Evolutionary conservation across 2,888 invertebrate genomes (phyloP), one percentile per base, ranked within the genome.

Genomic region (Deilephila elpenor): DNA sequence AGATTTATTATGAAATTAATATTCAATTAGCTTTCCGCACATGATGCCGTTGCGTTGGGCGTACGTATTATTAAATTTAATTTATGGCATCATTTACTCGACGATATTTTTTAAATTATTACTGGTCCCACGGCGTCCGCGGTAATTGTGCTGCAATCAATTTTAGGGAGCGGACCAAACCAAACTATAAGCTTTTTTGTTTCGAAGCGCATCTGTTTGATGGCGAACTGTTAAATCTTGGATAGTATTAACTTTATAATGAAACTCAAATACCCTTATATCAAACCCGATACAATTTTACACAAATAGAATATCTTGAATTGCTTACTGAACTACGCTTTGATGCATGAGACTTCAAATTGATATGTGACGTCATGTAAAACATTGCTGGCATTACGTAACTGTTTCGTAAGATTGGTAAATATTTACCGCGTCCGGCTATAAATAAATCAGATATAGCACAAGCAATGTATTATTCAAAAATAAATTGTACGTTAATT

Each of bases 1-100:
- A 92, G 94, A 94, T 94, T 94, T 93, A 91, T 92, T 89, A 88
- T 91, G 86, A 93, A 93, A 93, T 94, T 94, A 94, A 94, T 93
- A 94, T 93, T 94, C 94, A 94, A 94, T 94, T 94, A 94, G 93
- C 93, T 93, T 93, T 94, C 93, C 92, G 93, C 93, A 94, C 94
- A 94, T 94, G 93, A 93, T 88, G 89, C 90, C 85, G 90, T 88
- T 88, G 85, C 86, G 88, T 86, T 92, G 92, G 93, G 91, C 93
- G 93, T 92, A 89, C 85, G 92, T 93, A 89, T 94, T 94, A 94
- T 94, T 94, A 94, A 92, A 89, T 91, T 91, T 82, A 91, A 94
- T 94, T 94, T 94, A 94, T 93, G 88, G 93, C 94, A 92, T 93
- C 93, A 93, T 93, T 94, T 93, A 90, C 89, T 86, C 86, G 88